These are phyloP conservation scores for Epinephelus lanceolatus DNA, from an alignment of 2,113 vertebrate genomes.

Conservation along the genomic window DNA sequence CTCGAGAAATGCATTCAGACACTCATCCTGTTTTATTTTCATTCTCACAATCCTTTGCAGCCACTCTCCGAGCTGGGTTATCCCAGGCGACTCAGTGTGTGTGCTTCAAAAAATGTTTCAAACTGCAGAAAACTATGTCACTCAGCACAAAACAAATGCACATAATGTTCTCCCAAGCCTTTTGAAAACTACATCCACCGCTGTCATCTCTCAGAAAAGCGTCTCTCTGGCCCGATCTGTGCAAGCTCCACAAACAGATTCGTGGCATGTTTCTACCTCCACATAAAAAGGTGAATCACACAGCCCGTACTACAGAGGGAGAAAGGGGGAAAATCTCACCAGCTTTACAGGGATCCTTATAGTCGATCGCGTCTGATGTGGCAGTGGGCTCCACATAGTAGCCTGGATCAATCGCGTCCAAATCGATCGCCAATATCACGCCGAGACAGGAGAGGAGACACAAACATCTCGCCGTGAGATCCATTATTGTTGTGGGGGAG, in stretches of 20 bases:
- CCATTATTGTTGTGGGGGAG: slow-evolving; percentile 82
- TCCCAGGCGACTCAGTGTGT: slow-evolving; percentile 22
- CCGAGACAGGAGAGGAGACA: slow-evolving; percentile 78
- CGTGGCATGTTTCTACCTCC: slow-evolving; percentile 75
- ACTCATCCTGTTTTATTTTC: slow-evolving; percentile 6
- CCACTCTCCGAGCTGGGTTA: slow-evolving; percentile 20
- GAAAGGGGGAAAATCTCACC: slow-evolving; percentile 70
- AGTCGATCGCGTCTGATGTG: slow-evolving; percentile 84
- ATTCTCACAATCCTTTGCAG: slow-evolving; percentile 9
- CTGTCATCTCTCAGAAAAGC: slow-evolving; percentile 76
- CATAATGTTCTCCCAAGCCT: slow-evolving; percentile 60
- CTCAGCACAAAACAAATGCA: slow-evolving; percentile 64
- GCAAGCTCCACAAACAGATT: slow-evolving; percentile 63
- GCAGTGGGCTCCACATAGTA: slow-evolving; percentile 81
- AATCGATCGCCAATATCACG: slow-evolving; percentile 79
- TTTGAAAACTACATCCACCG: slow-evolving; percentile 66
- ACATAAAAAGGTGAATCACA: slow-evolving; percentile 56
- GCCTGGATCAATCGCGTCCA: slow-evolving; percentile 81
- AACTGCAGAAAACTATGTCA: slow-evolving; percentile 67
- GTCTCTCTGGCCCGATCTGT: slow-evolving; percentile 23
- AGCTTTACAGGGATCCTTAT: slow-evolving; percentile 88
- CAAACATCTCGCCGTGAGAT: slow-evolving; percentile 82
- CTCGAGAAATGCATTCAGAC: slow-evolving; percentile 16
- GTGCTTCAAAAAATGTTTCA: slow-evolving; percentile 52
- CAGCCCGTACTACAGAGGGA: slow-evolving; percentile 12